phyloP scores from a whole-genome alignment of 2,797 vertebrate genomes.

The Pangasius larnaudii region DNA sequence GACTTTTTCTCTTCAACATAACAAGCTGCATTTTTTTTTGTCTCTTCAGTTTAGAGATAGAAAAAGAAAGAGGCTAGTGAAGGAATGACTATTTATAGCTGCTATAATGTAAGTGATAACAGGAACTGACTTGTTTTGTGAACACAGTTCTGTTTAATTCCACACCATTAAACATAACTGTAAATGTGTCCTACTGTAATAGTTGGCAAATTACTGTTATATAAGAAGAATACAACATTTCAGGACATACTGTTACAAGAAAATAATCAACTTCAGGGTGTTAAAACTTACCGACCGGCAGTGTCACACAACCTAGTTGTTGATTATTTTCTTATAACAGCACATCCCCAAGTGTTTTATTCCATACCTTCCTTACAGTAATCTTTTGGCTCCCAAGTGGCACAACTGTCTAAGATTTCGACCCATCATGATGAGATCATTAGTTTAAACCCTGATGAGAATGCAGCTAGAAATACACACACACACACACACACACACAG shows the following conservation, averaged over 20 bases:
- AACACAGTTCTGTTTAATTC: background rate
- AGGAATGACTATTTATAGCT: background rate
- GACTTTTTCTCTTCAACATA: background rate
- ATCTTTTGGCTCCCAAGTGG: background rate
- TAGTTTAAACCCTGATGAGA: background rate
- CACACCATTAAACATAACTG: background rate
- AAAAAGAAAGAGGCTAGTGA: background rate
- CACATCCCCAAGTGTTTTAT: background rate
- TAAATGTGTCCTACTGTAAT: background rate
- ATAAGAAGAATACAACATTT: background rate
- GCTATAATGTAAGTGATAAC: background rate
- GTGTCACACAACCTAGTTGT: background rate
- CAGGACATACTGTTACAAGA: background rate
- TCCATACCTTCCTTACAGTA: background rate
- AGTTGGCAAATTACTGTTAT: background rate
- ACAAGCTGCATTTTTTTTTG: background rate
- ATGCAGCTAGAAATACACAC: background rate
- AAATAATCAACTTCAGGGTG: background rate
- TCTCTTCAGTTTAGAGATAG: background rate
- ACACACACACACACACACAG: background rate
- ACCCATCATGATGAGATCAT: background rate
- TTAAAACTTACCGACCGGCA: background rate
- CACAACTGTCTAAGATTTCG: background rate
- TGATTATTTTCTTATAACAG: background rate
- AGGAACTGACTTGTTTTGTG: background rate